These are phyloP conservation scores for Schizopygopsis malacanthus DNA, from an alignment of 2,797 vertebrate genomes.

Conservation along the genomic window DNA sequence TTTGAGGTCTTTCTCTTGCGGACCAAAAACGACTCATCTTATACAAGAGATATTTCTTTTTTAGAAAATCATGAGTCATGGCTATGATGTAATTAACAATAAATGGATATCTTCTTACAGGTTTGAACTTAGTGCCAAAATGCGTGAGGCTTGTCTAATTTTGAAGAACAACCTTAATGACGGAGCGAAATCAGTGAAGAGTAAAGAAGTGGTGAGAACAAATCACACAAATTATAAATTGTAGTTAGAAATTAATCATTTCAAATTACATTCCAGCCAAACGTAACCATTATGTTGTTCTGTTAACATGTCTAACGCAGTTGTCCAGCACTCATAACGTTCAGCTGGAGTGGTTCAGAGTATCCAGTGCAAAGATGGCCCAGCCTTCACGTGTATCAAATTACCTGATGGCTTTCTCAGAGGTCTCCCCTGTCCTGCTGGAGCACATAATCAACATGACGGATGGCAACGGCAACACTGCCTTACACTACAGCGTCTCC, in stretches of 20 bases:
- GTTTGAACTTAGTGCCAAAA: conserved; percentile 90
- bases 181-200: conserved; percentile 75
- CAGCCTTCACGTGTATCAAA: conserved; percentile 77
- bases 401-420: conserved; percentile 85
- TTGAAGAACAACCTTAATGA: conserved; percentile 87
- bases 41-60: not conserved
- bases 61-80: not conserved
- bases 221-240: not conserved
- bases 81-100: not conserved
- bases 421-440: conserved; percentile 83
- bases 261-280: not conserved
- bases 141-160: conserved; percentile 92
- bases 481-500: conserved; percentile 96
- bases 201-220: conserved; percentile 88
- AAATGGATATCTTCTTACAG: conserved; percentile 68
- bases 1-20: not conserved
- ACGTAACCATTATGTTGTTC: not conserved
- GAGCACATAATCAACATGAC: conserved; percentile 90
- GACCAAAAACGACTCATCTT: not conserved
- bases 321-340: conserved; percentile 85
- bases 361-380: conserved; percentile 91
- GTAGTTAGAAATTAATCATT: not conserved
- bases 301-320: conserved; percentile 64
- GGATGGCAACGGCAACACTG: conserved; percentile 93
- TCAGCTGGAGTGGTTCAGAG: conserved; percentile 93